phyloP scores from a whole-genome alignment of 2,113 vertebrate species.

The Corythornis madagascariensis region DNA sequence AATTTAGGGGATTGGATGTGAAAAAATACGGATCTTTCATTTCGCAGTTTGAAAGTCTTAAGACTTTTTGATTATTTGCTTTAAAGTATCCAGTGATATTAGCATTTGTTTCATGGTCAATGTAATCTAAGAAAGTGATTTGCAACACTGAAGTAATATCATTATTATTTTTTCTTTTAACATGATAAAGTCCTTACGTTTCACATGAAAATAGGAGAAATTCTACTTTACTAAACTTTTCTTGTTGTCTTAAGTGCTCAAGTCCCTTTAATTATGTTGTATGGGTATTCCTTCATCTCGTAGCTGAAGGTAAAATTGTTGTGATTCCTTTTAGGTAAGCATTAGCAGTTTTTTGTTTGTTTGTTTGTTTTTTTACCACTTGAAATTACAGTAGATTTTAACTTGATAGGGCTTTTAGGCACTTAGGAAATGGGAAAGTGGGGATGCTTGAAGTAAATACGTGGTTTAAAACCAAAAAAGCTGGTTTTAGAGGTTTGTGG shows the following conservation, averaged over 20 bases:
- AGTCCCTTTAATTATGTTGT: neutral
- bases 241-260: neutral
- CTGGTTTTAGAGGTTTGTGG: too few relatives aligned
- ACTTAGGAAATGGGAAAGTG: neutral
- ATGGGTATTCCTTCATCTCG: neutral
- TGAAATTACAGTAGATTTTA: neutral
- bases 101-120: neutral
- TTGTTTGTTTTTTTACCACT: neutral
- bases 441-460: neutral
- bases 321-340: neutral
- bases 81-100: neutral
- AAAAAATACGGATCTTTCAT: rapidly evolving
- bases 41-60: neutral
- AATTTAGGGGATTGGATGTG: neutral
- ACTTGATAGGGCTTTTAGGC: neutral
- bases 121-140: neutral
- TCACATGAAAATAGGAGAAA: neutral
- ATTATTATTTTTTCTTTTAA: neutral
- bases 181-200: neutral
- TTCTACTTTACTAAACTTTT: neutral
- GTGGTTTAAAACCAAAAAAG: neutral
- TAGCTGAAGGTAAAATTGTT: neutral
- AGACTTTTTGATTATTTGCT: neutral
- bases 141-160: neutral
- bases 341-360: neutral